Base-by-base conservation (phyloP, 1,140 invertebrate genomes). In the Bombus waltoni region DNA sequence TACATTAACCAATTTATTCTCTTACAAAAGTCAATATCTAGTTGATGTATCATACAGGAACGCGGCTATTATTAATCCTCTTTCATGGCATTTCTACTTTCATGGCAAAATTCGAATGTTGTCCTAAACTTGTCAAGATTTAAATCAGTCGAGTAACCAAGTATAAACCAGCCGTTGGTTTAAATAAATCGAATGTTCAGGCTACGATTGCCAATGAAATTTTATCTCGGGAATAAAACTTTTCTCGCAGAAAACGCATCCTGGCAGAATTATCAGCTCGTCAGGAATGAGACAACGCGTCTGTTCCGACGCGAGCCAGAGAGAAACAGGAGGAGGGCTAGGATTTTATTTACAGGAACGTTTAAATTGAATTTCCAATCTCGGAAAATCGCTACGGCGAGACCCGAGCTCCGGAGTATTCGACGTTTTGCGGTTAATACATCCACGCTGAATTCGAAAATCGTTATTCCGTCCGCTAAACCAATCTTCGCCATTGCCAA, bases 311-410 rank as follows among this genome's bases (percentile, higher is more conserved):
- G 15, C 18, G 15, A 18, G 8, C 35, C 18, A n/a, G 25, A 5
- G 65, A 6, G 44, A 80, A 66, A 47, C 13, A 40, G 32, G 28
- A 38, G 28, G 25, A 22, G 6, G 40, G 13, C 65, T 13, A n/a
- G 28, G 78, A 80, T 80, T 68, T 80, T 70, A 80, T 80, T 80
- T 73, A 72, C 80, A 57, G 70, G 3, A 22, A 35, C 28, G 13
- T 72, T 73, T 32, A 73, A 81, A 81, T 73, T 59, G 68, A 73
- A 81, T 81, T 72, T 81, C 25, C 65, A 68, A 80, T 80, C 44
- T 68, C 22, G 42, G 65, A 38, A 47, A 47, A 40, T 53, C 77
- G 77, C 42, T 42, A 65, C 57, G 53, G 28, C 53, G 75, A 62
- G 35, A 40, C 25, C 57, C 22, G 28, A 18, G 38, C 57, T 40